Base-by-base conservation (phyloP, 2,113 vertebrate genomes). In the Ahaetulla prasina region DNA sequence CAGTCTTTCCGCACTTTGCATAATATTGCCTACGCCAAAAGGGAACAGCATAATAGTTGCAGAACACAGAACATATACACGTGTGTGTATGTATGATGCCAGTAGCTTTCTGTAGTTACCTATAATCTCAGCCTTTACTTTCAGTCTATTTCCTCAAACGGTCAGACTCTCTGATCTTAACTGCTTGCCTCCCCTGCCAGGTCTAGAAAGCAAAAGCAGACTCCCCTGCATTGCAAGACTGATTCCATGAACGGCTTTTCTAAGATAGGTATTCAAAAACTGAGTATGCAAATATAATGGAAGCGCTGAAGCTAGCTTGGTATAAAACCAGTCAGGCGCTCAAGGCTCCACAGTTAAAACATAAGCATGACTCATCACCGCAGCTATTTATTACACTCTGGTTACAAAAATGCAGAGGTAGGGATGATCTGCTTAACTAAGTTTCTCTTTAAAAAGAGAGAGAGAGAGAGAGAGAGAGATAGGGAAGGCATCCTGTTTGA, bases 281-380 rank as follows among this genome's bases (percentile, higher is more conserved):
- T 16, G 25, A 30, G 52, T 35, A 3, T 30, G 30, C 23, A 88
- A 8, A 84, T 10, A 16, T 30, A 10, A 30, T 47, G 55, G 47
- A 50, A 49, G n/a, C 8, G 18, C 39, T 91, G 43, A 80, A 93
- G 53, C 20, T 54, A 87, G 39, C 39, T 49, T 53, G 49, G 63
- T 53, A 43, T 6, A 49, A 54, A 91, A 60, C n/a, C 35, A n/a
- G 30, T 39, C 18, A 1, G 53, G 52, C 52, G 18, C 55, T 57
- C 60, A 84, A 16, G 87, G 10, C 57, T 50, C 25, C 10, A 45
- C 90, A 85, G 45, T n/a, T 93, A 25, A 57, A 60, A 57, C 86
- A 52, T 8, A 85, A 63, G 74, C n/a, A 63, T 89, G 92, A 92
- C 30, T 91, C 92, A 88, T 63, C 68, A n/a, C 53, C 45, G 88